Conservation (phyloP, 2,888 invertebrate species). For the Sarcophaga subvicina region DNA sequence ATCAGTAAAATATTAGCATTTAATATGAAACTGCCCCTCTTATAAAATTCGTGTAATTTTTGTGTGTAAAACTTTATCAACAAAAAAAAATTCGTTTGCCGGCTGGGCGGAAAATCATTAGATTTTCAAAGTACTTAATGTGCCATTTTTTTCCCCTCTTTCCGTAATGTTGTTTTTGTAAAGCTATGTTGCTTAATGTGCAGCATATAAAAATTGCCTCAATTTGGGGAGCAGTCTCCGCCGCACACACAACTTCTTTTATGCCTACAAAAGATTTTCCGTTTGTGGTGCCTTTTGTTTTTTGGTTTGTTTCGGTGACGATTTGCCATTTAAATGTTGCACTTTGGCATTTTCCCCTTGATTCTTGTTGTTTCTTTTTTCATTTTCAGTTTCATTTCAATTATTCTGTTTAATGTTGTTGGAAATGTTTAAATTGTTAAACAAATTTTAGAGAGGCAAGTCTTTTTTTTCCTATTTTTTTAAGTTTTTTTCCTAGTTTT, state of each 20-base stretch:
- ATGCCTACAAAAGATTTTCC: not conserved
- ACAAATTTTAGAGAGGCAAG: constrained; percentile 30
- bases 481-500: not conserved
- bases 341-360: constrained; percentile 64
- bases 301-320: constrained; percentile 17
- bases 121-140: constrained; percentile 37
- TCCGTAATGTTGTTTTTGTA: not conserved
- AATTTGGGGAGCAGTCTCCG: constrained; percentile 5
- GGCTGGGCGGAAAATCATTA: constrained; percentile 51
- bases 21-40: not conserved
- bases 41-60: not conserved
- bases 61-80: not conserved
- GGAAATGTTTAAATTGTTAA: constrained; percentile 2
- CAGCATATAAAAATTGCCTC: constrained; percentile 14
- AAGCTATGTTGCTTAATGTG: not conserved
- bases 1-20: not conserved
- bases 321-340: constrained; percentile 62
- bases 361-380: constrained; percentile 16
- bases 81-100: constrained; percentile 14
- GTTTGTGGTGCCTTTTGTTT: not conserved
- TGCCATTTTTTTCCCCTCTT: not conserved
- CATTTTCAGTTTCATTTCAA: not conserved
- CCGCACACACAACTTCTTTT: constrained; percentile 18
- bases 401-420: constrained; percentile 6
- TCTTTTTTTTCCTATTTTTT: not conserved